Conservation (phyloP, 2,797 vertebrate genomes). For the Anguilla anguilla region DNA sequence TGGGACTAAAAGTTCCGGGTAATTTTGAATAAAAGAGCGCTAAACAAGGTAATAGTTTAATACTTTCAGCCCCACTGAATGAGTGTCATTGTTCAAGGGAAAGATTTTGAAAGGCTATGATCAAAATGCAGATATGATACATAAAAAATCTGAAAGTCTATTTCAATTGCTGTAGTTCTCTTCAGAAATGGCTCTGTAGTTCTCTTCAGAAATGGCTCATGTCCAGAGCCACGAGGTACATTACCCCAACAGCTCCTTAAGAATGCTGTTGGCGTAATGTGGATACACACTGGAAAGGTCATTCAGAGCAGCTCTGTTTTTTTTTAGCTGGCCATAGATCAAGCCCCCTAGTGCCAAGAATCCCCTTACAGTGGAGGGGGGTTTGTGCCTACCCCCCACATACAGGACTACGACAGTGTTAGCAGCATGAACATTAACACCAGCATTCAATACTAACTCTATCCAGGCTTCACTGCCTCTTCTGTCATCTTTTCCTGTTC, state of each 20-base stretch:
- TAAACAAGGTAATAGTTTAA: conserved; percentile 44
- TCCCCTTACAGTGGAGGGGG: conserved; percentile 46
- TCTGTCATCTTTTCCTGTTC: neutral
- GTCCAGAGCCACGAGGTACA: neutral
- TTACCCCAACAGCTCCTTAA: conserved; percentile 52
- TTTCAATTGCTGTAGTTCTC: neutral
- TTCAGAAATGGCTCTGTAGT: neutral
- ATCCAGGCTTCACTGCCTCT: neutral
- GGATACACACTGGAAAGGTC: conserved; percentile 50
- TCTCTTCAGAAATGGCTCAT: too few relatives aligned
- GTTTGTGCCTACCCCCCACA: neutral
- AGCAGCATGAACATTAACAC: neutral
- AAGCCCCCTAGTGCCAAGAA: conserved; percentile 66
- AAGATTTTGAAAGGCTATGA: neutral
- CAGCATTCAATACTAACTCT: neutral
- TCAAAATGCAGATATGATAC: neutral
- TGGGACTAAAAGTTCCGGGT: too few relatives aligned
- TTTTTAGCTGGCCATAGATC: conserved; percentile 64
- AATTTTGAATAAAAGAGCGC: conserved; percentile 43
- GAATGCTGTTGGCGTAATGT: conserved; percentile 51
- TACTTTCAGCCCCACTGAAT: neutral
- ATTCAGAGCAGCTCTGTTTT: conserved; percentile 38
- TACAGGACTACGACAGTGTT: neutral
- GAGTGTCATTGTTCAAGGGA: neutral
- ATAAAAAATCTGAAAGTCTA: neutral